phyloP scores from a whole-genome alignment of 2,113 vertebrate species.

The Charadrius vociferus region DNA sequence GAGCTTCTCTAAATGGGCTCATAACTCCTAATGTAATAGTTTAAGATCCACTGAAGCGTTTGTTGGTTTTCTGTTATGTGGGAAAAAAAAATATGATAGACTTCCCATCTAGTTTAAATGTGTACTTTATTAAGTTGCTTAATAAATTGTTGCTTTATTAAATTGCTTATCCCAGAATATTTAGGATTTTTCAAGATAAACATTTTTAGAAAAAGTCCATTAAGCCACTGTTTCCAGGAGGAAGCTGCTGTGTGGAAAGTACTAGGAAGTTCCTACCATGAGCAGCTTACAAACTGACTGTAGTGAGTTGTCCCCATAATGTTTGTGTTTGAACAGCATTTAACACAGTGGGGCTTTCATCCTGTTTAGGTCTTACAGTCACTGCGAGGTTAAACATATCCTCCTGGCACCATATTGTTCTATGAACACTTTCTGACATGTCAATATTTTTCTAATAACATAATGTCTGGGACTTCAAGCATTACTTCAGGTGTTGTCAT shows the following conservation, averaged over 20 bases:
- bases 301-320: neutral
- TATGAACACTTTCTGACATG: neutral
- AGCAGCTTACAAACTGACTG: neutral
- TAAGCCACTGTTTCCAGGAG: neutral
- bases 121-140: neutral
- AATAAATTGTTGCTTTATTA: too few relatives aligned
- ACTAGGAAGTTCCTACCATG: neutral
- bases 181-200: neutral
- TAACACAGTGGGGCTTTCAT: neutral
- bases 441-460: slow-evolving; percentile 54
- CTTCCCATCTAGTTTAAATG: neutral
- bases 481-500: slow-evolving; percentile 30
- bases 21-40: neutral
- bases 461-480: slow-evolving; percentile 15
- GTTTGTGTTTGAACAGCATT: neutral
- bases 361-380: neutral
- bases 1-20: neutral
- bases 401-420: neutral
- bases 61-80: neutral
- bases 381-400: neutral
- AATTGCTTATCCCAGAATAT: neutral
- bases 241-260: slow-evolving; percentile 1
- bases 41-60: neutral
- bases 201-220: neutral
- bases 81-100: accelerated